Evolutionary conservation across 2,888 invertebrate species (phyloP), one percentile per base, ranked within the genome.

Genomic region (Leucoma salicis): DNA sequence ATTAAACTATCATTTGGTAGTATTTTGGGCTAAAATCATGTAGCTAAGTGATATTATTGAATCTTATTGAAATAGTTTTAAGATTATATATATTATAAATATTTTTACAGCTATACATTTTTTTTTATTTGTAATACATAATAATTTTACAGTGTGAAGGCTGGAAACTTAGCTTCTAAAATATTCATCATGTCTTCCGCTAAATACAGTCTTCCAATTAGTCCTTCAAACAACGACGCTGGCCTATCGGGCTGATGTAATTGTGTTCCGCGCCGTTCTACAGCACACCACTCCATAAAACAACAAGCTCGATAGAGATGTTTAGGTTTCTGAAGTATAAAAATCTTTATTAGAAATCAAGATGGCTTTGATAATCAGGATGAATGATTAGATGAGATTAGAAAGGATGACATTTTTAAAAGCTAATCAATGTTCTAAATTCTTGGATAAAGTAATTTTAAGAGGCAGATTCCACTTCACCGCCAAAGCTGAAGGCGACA

Each of bases 141-240:
- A n/a, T n/a, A n/a, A n/a, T 16, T 40, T 63, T 78, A 91, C 31
- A 92, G 42, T 53, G 87, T 80, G 68, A 92, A 95, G 3, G 92
- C 95, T 16, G 97, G 97, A 74, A 97, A 96, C 69, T 91, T 93
- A 0, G 96, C 94, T 11, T 91, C 77, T 25, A 76, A 54, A 0
- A 94, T 93, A 39, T 92, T 75, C 46, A 91, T 83, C 35, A 96
- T 76, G 65, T 97, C 96, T 28, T 92, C 77, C 18, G 95, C 86
- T 58, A 95, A 92, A 74, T 95, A 96, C 59, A 96, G 90, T 0
- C 94, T 92, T 11, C 97, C 97, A 29, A 95, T 91, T 45, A 95
- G 76, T 13, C 95, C 97, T 91, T 97, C 97, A 73, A 94, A 97
- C 34, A 97, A 80, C 0, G 97, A 97, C 36, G 92, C 92, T 0